These are phyloP conservation scores for Cettia cetti DNA, from an alignment of 2,113 vertebrate species.

Conservation along the genomic window DNA sequence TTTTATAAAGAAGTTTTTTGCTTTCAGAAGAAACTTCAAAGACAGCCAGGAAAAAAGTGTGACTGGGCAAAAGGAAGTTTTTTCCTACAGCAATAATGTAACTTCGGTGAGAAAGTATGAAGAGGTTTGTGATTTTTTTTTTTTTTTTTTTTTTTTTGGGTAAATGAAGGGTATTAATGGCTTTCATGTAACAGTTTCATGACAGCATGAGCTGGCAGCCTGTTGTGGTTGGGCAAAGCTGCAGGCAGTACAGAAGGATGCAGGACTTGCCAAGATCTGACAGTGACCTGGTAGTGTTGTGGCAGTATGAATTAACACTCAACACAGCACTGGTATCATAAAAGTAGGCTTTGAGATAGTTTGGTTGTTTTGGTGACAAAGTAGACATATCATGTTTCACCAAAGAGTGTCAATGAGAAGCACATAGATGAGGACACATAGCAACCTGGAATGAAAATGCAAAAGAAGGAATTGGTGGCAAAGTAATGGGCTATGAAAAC, in stretches of 20 bases:
- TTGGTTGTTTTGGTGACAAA: background rate
- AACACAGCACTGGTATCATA: background rate
- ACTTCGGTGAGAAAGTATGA: background rate
- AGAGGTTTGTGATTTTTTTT: background rate
- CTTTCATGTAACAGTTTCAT: background rate
- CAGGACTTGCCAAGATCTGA: background rate
- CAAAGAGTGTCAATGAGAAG: background rate
- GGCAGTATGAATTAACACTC: background rate
- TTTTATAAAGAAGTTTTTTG: background rate
- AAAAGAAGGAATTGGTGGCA: background rate
- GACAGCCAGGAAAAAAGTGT: background rate
- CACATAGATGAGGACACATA: background rate
- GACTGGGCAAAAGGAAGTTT: background rate
- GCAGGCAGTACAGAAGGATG: background rate
- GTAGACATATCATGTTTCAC: background rate
- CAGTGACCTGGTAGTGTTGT: background rate
- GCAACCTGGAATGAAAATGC: background rate
- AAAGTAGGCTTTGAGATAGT: background rate
- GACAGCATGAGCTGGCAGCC: background rate
- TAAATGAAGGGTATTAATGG: background rate
- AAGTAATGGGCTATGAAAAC: background rate
- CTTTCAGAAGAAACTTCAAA: constrained; percentile 36
- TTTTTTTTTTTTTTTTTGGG: background rate
- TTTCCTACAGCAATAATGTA: background rate
- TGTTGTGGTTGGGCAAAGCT: background rate